phyloP scores from a whole-genome alignment of 2,797 vertebrate genomes.

The Taenioides sp. region DNA sequence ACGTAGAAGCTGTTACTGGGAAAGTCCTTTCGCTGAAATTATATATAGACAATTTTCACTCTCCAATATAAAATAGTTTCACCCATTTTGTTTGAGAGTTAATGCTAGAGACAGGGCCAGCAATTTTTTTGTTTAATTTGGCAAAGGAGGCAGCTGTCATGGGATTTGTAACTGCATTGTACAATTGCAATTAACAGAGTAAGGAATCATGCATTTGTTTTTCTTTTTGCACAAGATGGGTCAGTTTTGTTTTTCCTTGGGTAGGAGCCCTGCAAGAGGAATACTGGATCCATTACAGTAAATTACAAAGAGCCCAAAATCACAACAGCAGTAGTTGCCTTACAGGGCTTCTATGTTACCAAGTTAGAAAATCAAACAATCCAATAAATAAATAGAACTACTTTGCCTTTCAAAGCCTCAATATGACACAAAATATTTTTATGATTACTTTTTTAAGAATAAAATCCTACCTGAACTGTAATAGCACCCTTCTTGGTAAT shows the following conservation, averaged over 20 bases:
- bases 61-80: background rate
- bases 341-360: too few species aligned
- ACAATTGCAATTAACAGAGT: background rate
- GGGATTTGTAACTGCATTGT: background rate
- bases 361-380: too few species aligned
- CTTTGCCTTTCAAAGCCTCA: background rate
- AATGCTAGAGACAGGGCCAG: background rate
- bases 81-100: background rate
- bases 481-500: constrained; percentile 97
- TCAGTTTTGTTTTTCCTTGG: too few species aligned
- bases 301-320: too few species aligned
- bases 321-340: too few species aligned
- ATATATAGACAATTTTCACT: background rate
- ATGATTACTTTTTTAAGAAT: background rate
- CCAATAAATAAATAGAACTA: too few species aligned
- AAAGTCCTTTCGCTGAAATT: constrained; percentile 89
- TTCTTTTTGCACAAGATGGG: too few species aligned
- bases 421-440: background rate
- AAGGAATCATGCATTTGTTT: too few species aligned
- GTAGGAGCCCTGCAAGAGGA: too few species aligned
- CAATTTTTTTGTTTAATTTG: too few species aligned
- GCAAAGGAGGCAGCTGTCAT: background rate
- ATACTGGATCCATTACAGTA: too few species aligned
- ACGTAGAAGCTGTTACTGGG: constrained; percentile 96
- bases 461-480: constrained; percentile 89